Evolutionary conservation across 1,140 invertebrate genomes (phyloP), one percentile per base, ranked within the genome.

Genomic region (Palaemon carinicauda): DNA sequence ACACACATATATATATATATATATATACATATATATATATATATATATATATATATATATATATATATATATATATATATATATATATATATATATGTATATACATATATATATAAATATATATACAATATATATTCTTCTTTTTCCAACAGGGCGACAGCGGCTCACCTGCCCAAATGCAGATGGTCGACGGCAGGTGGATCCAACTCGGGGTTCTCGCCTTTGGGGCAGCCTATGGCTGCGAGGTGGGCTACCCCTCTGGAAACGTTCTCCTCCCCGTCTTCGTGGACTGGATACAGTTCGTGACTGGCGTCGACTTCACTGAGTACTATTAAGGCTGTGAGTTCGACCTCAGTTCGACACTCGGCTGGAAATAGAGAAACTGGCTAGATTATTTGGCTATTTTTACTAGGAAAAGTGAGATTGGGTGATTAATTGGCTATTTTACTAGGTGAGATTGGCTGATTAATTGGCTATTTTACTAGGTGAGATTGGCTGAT

Each of bases 161-260:
- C 52, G 89, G 89, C 9, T 88, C 80, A 2, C 88, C 86, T 14
- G 78, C 65, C n/a, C 79, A 89, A 50, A 52, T 89, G 1, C 17
- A 60, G 29, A 80, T 80, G 74, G 33, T 24, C 19, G 79, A 89
- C 56, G 88, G 88, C 9, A 17, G 83, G 0, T 89, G 73, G 71
- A 50, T 89, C 0, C 88, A 89, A 65, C 73, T 89, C 19, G 89
- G 87, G 10, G 69, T 89, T 1, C 78, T 88, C 33, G 82, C 87
- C 21, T 89, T 89, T 56, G 89, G 89, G 1, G 89, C 89, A 9
- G 75, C 78, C 3, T 79, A 83, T 12, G 89, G 87, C 3, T 89
- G 89, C 54, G 87, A 89, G 77, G 74, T 80, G 19, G 89, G 89
- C 3, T 89, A 88, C 52, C 89, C 89, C 9, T 88, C 87, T 12